Conservation (phyloP, 2,797 vertebrate species). For the Anguilla megastoma region DNA sequence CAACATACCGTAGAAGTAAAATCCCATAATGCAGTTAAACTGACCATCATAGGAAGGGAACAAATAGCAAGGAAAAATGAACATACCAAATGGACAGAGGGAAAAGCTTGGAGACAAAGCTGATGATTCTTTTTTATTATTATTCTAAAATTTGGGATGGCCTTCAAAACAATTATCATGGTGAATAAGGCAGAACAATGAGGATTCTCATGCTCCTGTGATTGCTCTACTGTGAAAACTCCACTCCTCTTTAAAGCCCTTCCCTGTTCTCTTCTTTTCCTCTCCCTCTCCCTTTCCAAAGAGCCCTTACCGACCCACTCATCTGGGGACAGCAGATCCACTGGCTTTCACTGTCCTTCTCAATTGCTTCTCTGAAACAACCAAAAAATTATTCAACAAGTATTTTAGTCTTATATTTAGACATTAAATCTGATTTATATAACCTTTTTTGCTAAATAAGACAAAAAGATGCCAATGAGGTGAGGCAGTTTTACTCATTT, state of each 20-base stretch:
- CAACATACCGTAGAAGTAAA: not conserved
- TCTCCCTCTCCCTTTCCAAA: not conserved
- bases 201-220: not conserved
- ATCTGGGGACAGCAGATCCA: not conserved
- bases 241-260: not conserved
- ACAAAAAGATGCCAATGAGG: no score
- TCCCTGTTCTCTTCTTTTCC: not conserved
- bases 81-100: not conserved
- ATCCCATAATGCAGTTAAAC: not conserved
- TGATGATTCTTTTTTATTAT: not conserved
- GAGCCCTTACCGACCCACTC: not conserved
- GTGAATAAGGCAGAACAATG: not conserved
- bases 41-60: not conserved
- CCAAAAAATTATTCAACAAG: not conserved
- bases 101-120: not conserved
- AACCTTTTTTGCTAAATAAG: no score
- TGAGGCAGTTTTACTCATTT: no score
- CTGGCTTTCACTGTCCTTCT: not conserved
- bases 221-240: conserved; percentile 7
- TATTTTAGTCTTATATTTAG: no score
- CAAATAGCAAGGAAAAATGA: not conserved
- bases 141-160: not conserved
- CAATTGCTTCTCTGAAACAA: not conserved
- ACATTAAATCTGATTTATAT: no score
- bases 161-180: not conserved